Base-by-base conservation (phyloP, 2,888 invertebrate genomes). In the Noctua janthe region DNA sequence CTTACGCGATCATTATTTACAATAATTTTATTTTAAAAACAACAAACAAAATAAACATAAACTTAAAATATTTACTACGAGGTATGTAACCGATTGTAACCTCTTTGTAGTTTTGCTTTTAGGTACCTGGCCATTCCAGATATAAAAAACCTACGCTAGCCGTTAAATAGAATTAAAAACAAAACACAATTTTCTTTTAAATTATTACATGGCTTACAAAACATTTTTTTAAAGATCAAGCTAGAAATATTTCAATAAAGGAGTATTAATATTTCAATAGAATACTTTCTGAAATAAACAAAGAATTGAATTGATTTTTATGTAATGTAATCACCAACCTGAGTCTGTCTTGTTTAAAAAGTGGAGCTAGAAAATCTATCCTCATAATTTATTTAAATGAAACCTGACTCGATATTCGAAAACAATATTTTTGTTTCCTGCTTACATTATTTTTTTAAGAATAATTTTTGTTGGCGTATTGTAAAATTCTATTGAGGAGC, bases 361-460 rank as follows among this genome's bases (percentile, higher is more conserved):
- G 17, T 29, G 2, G 11, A 64, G n/a, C 62, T 66, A 66, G 11
- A 80, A 20, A 80, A 66, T 54, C 23, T 54, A 35, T 80, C 54
- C 66, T 71, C 54, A 39, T 56, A 15, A 47, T 64, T 78, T 62
- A 13, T 54, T 43, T 43, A 7, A 71, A 80, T 54, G 15, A 71
- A 80, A 39, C 29, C 8, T 39, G n/a, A 71, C 64, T 54, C 8
- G 11, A 10, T 66, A 56, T n/a, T 29, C 20, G 54, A 23, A 66
- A 71, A 54, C 17, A 54, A 66, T 49, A 66, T 23, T 54, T 75
- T n/a, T 35, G 2, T 13, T 29, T n/a, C 64, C 13, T 15, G 7
- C 13, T n/a, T 29, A 62, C 29, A 17, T n/a, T 13, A 47, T 11
- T 56, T 17, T 72, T 5, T 11, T 8, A 39, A 39, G 20, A 66